A percentile compares a stretch with the other conserved stretches of the same genome.
Evolutionary conservation across 2,113 vertebrate species (phyloP).

Genomic region (Silurus meridionalis): DNA sequence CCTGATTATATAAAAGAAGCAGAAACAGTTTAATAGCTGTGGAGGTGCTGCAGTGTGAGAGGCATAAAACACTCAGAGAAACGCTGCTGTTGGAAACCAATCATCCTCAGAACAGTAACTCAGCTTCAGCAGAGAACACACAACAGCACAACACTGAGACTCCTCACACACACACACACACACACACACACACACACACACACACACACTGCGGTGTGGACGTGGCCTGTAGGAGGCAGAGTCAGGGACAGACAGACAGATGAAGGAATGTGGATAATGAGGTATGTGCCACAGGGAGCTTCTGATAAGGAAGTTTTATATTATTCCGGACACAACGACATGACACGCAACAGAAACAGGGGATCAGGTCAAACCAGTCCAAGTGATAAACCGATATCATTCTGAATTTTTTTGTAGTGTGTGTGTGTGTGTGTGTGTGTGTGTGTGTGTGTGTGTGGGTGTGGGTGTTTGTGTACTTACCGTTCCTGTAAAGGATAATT

Average conservation of each 20-base stretch:
- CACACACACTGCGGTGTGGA: not conserved
- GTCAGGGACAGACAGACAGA: not conserved
- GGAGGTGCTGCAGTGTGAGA: not conserved
- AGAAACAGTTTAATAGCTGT: not conserved
- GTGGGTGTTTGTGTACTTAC: slow-evolving; percentile 68
- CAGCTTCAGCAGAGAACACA: not conserved
- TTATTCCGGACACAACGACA: not conserved
- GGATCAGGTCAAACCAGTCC: not conserved
- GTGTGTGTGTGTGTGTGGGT: slow-evolving; percentile 31
- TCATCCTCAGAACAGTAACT: not conserved
- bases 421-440: not conserved
- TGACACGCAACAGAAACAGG: not conserved
- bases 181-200: too few species aligned
- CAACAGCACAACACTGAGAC: not conserved
- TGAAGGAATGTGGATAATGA: not conserved
- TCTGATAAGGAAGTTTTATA: not conserved
- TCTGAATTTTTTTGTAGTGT: not conserved
- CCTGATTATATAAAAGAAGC: not conserved
- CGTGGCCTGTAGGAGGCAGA: not conserved
- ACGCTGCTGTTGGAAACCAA: not conserved
- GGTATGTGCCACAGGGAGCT: not conserved
- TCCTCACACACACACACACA: too few species aligned
- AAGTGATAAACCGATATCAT: not conserved
- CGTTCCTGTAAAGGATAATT: slow-evolving; percentile 80
- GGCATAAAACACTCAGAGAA: not conserved